Conservation (phyloP, 2,797 vertebrate species). For the Tragelaphus oryx region DNA sequence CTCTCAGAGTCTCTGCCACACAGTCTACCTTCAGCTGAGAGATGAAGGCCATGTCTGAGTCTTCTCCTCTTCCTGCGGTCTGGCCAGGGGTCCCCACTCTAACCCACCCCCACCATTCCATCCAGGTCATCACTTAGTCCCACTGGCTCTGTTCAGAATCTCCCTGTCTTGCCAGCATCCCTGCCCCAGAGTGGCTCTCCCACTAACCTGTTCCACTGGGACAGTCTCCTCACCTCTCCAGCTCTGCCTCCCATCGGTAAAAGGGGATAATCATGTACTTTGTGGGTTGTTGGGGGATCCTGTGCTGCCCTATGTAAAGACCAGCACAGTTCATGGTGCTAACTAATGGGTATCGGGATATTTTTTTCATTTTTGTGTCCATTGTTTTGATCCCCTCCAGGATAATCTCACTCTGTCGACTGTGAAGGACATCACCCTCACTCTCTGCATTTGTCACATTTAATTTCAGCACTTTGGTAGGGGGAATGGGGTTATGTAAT, state of each 20-base stretch:
- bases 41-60: background rate
- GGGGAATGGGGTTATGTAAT: background rate
- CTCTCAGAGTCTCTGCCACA: background rate
- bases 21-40: background rate
- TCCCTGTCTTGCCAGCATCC: background rate
- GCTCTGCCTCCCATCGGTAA: background rate
- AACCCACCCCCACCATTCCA: background rate
- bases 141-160: background rate
- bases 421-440: background rate
- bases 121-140: background rate
- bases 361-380: background rate
- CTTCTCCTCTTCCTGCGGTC: background rate
- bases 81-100: background rate
- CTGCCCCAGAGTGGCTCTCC: background rate
- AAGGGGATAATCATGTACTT: background rate
- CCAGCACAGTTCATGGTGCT: background rate
- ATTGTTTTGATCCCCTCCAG: background rate
- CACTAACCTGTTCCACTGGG: background rate
- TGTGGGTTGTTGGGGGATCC: background rate
- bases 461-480: background rate
- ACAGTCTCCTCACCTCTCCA: background rate
- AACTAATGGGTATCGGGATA: accelerated
- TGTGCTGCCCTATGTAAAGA: background rate
- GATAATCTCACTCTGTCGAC: background rate
- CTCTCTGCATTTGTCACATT: background rate